These are phyloP conservation scores for Tangara arthus DNA, from an alignment of 2,797 vertebrate species.

Conservation along the genomic window DNA sequence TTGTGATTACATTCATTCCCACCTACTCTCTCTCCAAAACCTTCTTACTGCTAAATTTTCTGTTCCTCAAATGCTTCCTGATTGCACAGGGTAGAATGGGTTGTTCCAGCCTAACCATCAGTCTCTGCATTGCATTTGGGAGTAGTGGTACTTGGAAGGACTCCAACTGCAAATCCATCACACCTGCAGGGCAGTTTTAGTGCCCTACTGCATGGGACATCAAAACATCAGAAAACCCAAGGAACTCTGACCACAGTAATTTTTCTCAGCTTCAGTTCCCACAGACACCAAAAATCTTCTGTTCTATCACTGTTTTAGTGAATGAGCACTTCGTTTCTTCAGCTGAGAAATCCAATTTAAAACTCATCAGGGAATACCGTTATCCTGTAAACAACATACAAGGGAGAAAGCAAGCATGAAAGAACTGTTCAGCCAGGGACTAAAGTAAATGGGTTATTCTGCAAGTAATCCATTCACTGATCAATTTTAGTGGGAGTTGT, in stretches of 20 bases:
- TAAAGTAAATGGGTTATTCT: background rate
- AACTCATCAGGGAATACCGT: background rate
- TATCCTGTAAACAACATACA: background rate
- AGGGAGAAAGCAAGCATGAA: background rate
- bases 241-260: background rate
- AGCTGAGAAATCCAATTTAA: conserved; percentile 1
- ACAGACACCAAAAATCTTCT: background rate
- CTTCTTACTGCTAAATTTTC: background rate
- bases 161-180: background rate
- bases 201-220: background rate
- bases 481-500: conserved; percentile 4
- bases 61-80: background rate
- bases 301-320: background rate
- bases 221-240: background rate
- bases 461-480: background rate
- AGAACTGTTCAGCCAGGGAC: background rate
- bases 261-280: background rate
- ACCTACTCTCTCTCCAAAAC: background rate
- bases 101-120: background rate
- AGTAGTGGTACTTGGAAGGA: background rate
- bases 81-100: fast-evolving
- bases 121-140: background rate
- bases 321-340: background rate
- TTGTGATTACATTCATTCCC: background rate
- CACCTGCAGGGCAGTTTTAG: background rate